These are phyloP conservation scores for Tauraco hartlaubi DNA, from an alignment of 2,797 vertebrate species.

Conservation along the genomic window DNA sequence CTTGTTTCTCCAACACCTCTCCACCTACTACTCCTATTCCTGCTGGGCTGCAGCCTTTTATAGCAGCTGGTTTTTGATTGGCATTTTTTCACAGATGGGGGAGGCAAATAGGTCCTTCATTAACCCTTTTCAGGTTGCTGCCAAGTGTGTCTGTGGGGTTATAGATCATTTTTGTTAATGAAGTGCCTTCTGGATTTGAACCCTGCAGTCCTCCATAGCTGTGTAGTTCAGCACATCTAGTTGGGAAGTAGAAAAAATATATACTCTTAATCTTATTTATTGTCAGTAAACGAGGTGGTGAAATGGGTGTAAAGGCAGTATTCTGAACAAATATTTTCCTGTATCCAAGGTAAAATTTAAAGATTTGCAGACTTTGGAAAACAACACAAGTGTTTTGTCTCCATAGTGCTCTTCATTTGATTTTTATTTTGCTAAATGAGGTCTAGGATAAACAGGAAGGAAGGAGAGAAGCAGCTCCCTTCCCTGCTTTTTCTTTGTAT, in stretches of 20 bases:
- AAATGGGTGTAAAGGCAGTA: constrained; percentile 1
- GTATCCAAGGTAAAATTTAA: background rate
- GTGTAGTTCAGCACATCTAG: background rate
- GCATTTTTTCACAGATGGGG: constrained; percentile 68
- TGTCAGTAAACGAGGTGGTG: background rate
- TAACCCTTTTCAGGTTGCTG: constrained; percentile 67
- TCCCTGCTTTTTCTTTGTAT: background rate
- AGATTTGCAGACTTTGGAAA: background rate
- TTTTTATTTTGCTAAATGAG: background rate
- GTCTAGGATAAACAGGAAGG: background rate
- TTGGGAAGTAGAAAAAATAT: constrained; percentile 22
- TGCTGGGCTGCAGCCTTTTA: constrained; percentile 70
- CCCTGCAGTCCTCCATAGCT: background rate
- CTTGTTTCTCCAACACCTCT: constrained; percentile 57
- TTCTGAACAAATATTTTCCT: background rate
- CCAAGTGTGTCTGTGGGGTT: constrained; percentile 16
- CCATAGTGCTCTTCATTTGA: background rate
- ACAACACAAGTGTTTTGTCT: background rate
- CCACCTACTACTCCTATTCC: constrained; percentile 53
- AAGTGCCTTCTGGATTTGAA: constrained; percentile 56
- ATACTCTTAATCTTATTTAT: constrained; percentile 12
- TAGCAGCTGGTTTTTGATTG: constrained; percentile 69
- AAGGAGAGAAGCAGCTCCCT: background rate
- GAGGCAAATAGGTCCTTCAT: constrained; percentile 69
- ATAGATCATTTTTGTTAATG: constrained; percentile 60